A percentile compares a stretch with the other conserved stretches of the same genome.
Evolutionary conservation across 2,113 vertebrate species (phyloP).

Genomic region (Solea solea): DNA sequence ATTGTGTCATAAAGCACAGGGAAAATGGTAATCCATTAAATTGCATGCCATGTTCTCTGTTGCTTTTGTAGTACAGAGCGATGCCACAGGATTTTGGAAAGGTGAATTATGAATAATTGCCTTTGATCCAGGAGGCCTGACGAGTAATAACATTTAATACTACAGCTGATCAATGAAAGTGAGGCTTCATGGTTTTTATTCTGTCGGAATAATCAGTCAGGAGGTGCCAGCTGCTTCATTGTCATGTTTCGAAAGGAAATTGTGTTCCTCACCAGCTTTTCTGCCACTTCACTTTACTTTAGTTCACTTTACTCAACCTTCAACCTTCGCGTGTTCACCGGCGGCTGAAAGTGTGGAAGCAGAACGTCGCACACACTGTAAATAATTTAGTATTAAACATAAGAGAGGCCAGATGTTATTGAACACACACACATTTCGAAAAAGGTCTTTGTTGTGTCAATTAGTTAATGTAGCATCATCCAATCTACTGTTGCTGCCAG

Average conservation of each 20-base stretch:
- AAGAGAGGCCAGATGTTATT: conserved; percentile 77
- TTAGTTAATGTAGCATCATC: conserved; percentile 94
- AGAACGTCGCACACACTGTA: conserved; percentile 46
- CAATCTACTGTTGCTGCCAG: conserved; percentile 81
- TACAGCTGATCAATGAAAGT: conserved; percentile 63
- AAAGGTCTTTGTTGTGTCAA: conserved; percentile 90
- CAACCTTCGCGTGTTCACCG: conserved; percentile 33
- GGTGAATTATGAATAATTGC: conserved; percentile 74
- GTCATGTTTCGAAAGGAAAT: conserved; percentile 22
- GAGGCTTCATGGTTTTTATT: conserved; percentile 17
- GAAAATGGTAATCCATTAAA: conserved; percentile 74
- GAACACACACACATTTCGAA: conserved; percentile 70
- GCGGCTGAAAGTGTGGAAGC: conserved; percentile 33
- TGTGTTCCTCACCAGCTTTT: not conserved
- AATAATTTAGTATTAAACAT: conserved; percentile 78
- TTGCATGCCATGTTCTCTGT: conserved; percentile 67
- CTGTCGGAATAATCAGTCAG: conserved; percentile 1
- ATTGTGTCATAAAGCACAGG: conserved; percentile 65
- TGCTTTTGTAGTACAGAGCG: conserved; percentile 61
- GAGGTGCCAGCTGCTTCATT: conserved; percentile 25
- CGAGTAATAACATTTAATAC: conserved; percentile 66
- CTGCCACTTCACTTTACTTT: not conserved
- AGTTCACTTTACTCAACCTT: conserved; percentile 31
- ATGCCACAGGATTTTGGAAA: conserved; percentile 60
- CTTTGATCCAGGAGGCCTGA: conserved; percentile 66